These are phyloP conservation scores for Nymphalis polychloros DNA, from an alignment of 2,888 invertebrate species.

Conservation along the genomic window DNA sequence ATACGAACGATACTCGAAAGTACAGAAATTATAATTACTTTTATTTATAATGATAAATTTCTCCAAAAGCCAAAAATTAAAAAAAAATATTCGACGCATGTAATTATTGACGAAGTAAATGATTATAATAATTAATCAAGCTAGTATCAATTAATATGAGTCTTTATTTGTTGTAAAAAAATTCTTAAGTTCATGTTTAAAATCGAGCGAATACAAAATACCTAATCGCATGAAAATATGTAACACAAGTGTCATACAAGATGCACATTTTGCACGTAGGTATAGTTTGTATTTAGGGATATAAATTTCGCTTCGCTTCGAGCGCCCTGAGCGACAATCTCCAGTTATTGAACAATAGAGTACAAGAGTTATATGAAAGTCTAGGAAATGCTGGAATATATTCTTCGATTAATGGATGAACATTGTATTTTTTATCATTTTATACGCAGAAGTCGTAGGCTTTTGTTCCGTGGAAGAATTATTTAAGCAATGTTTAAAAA, in stretches of 20 bases:
- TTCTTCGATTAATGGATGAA: slow-evolving; percentile 7
- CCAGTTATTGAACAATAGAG: slow-evolving; percentile 35
- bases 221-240: neutral
- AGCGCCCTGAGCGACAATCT: slow-evolving; percentile 26
- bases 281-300: slow-evolving; percentile 17
- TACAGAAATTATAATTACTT: too few relatives aligned
- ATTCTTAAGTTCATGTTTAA: neutral
- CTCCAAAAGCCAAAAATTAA: too few relatives aligned
- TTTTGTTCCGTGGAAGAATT: neutral
- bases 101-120: too few relatives aligned
- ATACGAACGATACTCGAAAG: too few relatives aligned
- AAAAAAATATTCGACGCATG: too few relatives aligned
- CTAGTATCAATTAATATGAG: too few relatives aligned
- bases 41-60: too few relatives aligned
- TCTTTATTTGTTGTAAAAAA: too few relatives aligned
- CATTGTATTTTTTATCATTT: neutral
- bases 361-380: slow-evolving; percentile 29
- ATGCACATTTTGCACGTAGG: slow-evolving; percentile 20
- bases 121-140: too few relatives aligned
- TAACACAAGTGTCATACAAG: slow-evolving; percentile 19
- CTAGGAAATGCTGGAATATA: slow-evolving; percentile 27
- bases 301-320: slow-evolving; percentile 20
- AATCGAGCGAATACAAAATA: neutral
- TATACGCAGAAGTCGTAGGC: neutral
- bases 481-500: neutral